Conservation (phyloP, 1,140 invertebrate genomes). For the Brachionus plicatilis region DNA sequence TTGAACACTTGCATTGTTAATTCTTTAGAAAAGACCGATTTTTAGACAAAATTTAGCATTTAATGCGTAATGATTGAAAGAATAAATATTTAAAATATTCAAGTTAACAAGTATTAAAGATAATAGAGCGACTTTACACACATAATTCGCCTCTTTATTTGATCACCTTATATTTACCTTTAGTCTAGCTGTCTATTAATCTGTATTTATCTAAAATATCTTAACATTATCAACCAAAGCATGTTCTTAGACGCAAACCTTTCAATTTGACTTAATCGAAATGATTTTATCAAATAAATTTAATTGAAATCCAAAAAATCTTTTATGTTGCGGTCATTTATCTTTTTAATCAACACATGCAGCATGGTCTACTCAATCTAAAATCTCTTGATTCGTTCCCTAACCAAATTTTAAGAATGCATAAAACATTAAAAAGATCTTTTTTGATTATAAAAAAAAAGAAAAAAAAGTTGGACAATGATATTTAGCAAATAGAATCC, state of each 20-base stretch:
- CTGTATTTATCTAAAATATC: not conserved
- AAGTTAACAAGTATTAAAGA: not conserved
- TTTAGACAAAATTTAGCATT: not conserved
- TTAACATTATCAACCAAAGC: not conserved
- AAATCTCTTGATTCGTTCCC: not conserved
- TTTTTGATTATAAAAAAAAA: too few species aligned
- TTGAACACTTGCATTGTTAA: not conserved
- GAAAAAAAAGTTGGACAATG: too few species aligned
- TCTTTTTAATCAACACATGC: not conserved
- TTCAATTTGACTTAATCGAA: not conserved
- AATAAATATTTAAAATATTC: constrained; percentile 9
- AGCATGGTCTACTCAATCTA: not conserved
- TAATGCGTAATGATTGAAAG: not conserved
- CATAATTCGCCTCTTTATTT: not conserved
- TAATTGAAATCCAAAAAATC: not conserved
- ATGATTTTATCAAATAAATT: not conserved
- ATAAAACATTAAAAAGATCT: too few species aligned
- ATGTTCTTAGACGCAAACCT: not conserved
- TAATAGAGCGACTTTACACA: not conserved
- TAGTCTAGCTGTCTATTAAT: constrained; percentile 10
- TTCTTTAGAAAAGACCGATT: not conserved
- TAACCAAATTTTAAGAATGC: too few species aligned
- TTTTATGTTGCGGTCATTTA: not conserved
- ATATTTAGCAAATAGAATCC: too few species aligned
- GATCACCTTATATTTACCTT: not conserved